phyloP scores from a whole-genome alignment of 2,113 vertebrate genomes.

The Peromyscus californicus region DNA sequence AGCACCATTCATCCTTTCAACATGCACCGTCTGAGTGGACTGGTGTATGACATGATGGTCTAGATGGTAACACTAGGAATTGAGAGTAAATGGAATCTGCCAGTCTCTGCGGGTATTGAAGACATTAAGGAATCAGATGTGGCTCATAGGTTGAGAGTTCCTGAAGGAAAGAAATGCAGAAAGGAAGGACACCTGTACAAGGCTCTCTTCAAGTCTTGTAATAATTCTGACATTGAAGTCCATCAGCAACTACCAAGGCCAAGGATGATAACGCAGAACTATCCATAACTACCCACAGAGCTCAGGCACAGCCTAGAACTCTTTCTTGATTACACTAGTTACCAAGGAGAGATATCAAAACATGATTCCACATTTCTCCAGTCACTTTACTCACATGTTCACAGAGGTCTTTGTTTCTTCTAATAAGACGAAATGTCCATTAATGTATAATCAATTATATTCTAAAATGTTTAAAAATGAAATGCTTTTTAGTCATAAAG shows the following conservation, averaged over 20 bases:
- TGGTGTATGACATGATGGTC: neutral
- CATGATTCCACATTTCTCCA: neutral
- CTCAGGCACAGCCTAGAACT: neutral
- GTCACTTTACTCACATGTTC: neutral
- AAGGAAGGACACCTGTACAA: neutral
- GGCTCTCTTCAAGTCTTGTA: fast-evolving
- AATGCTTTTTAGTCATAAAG: neutral
- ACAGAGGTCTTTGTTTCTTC: neutral
- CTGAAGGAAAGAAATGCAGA: neutral
- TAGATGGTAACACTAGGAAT: neutral
- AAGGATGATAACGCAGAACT: neutral
- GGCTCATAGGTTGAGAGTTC: neutral
- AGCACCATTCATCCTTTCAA: too few relatives aligned
- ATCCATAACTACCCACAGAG: neutral
- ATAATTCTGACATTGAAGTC: neutral
- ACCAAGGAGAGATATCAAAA: neutral
- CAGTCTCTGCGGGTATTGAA: neutral
- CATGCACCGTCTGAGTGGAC: neutral
- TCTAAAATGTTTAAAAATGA: neutral
- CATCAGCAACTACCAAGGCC: neutral
- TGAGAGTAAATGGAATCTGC: neutral
- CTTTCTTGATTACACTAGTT: neutral
- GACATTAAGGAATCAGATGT: neutral
- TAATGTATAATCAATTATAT: neutral
- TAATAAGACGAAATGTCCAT: neutral